These are phyloP conservation scores for Priapulus caudatus DNA, from an alignment of 2,888 invertebrate genomes.

Conservation along the genomic window DNA sequence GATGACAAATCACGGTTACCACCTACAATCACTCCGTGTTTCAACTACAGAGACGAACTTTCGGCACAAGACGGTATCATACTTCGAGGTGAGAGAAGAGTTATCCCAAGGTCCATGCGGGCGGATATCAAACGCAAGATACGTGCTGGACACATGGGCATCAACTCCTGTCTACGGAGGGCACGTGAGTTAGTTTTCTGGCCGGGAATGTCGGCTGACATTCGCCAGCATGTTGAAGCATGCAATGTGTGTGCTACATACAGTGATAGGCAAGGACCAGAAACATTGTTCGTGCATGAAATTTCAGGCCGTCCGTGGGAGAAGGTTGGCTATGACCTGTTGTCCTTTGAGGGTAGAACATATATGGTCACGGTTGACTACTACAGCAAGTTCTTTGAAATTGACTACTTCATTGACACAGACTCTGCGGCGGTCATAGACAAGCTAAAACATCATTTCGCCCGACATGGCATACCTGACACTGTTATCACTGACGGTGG, in stretches of 20 bases:
- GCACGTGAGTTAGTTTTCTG: conserved; percentile 10
- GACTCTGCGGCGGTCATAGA: not conserved
- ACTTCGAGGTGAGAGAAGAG: too few relatives aligned
- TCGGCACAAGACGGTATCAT: too few relatives aligned
- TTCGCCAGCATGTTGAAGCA: conserved; percentile 4
- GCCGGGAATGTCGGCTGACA: conserved; percentile 10
- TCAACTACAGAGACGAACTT: too few relatives aligned
- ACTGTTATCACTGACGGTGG: conserved; percentile 1
- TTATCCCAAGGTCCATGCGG: too few relatives aligned
- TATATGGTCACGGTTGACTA: not conserved
- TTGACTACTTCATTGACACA: not conserved
- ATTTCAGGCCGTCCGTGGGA: not conserved
- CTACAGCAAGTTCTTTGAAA: not conserved
- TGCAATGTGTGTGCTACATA: not conserved
- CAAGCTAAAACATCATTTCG: not conserved
- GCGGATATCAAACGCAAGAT: too few relatives aligned
- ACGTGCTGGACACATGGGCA: not conserved
- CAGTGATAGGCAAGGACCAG: not conserved
- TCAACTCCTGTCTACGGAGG: conserved; percentile 6
- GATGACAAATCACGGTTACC: not conserved
- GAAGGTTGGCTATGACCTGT: not conserved
- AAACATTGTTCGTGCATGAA: not conserved
- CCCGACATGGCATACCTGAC: not conserved
- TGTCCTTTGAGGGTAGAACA: not conserved
- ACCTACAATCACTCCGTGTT: too few relatives aligned